Evolutionary conservation across 2,888 invertebrate genomes (phyloP), one percentile per base, ranked within the genome.

Genomic region (Caenorhabditis sp.): DNA sequence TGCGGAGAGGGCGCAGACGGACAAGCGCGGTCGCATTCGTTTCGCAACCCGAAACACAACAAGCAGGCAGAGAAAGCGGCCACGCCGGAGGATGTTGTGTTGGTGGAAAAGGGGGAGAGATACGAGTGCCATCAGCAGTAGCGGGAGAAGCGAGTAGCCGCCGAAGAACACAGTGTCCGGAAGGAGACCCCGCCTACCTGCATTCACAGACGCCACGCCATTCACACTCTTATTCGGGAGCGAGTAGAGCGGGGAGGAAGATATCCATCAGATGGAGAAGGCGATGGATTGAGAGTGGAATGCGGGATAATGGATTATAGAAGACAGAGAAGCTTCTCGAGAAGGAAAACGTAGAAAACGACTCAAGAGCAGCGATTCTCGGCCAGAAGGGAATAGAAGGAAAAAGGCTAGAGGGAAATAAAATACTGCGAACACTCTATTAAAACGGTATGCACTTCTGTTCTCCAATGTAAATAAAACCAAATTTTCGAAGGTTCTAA

Each of bases 1-100:
- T 24, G 52, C 30, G 59, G 39, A 55, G 66, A 65, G 56, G 15
- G 17, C 15, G 9, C 52, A 61, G 52, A 53, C 41, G 26, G 46
- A n/a, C 39, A 68, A 48, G 48, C 46, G 50, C 46, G 27, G 46
- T 27, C 26, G 48, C 50, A 62, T 62, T 61, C 50, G 61, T 55
- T 48, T 48, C 48, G 27, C 6, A 8, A 27, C 48, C 43, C 43
- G 43, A 43, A 48, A 48, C 48, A 48, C 48, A 48, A 48, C 48
- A 48, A 48, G 48, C 48, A 48, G 27, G 27, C 26, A 48, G 48
- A 27, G 48, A 30, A 27, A 30, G 48, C 26, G 48, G 15, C n/a
- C 2, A 48, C n/a, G 46, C 46, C 13, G 46, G 46, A 20, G 20
- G 46, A 15, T 41, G 41, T 41, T 24, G 46, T 24, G 11, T 46